These are phyloP conservation scores for Falco columbarius DNA, from an alignment of 2,797 vertebrate genomes.

Conservation along the genomic window DNA sequence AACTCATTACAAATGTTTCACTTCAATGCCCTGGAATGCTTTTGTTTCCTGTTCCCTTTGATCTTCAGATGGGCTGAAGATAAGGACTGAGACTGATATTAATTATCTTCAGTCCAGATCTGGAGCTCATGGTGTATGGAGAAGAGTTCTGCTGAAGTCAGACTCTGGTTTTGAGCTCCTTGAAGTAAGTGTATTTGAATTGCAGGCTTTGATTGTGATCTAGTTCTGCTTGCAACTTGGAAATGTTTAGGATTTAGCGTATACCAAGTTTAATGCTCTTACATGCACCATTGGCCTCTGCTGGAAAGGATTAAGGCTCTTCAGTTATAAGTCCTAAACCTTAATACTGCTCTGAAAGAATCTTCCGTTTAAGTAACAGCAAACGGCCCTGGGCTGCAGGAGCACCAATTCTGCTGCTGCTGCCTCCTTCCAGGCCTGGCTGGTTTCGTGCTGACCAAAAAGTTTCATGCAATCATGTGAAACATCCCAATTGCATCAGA, in stretches of 20 bases:
- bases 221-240: conserved; percentile 19
- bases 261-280: conserved; percentile 28
- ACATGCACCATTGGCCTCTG: conserved; percentile 28
- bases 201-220: conserved; percentile 37
- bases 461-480: background rate
- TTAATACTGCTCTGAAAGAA: conserved; percentile 9
- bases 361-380: background rate
- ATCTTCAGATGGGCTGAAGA: conserved; percentile 22
- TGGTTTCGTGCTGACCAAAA: background rate
- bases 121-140: background rate
- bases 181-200: background rate
- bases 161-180: background rate
- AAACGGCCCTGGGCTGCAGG: background rate
- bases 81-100: background rate
- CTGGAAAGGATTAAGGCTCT: conserved; percentile 35
- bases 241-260: conserved; percentile 51
- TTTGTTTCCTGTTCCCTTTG: conserved; percentile 49
- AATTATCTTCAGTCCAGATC: background rate
- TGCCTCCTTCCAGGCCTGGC: background rate
- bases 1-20: conserved; percentile 26
- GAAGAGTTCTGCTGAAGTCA: background rate
- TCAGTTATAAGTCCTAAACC: conserved; percentile 19
- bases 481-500: background rate
- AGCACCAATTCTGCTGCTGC: background rate
- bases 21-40: background rate